These are phyloP conservation scores for human (Homo sapiens) DNA, from an alignment of 2,113 vertebrate genomes.

Conservation along the genomic window GRCh38 chr15:86025001-86025500, in stretches of 20 bases:
- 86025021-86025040: not conserved
- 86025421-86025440: not conserved
- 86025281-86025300: not conserved
- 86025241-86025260: not conserved
- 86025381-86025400: not conserved
- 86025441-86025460: not conserved
- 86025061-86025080: not conserved
- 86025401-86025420: not conserved
- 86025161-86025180: not conserved
- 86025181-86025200: not conserved
- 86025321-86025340: not conserved
- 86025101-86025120: not conserved
- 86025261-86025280: not conserved
- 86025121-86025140: not conserved
- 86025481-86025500: not conserved
- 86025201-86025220: not conserved
- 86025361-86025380: not conserved
- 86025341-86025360: not conserved
- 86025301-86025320: not conserved
- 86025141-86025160: not conserved
- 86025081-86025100: not conserved
- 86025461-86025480: not conserved
- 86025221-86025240: not conserved
- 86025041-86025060: not conserved
- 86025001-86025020: not conserved